Evolutionary conservation across 2,797 vertebrate species (phyloP), one percentile per base, ranked within the genome.

Genomic region (Streptopelia turtur): DNA sequence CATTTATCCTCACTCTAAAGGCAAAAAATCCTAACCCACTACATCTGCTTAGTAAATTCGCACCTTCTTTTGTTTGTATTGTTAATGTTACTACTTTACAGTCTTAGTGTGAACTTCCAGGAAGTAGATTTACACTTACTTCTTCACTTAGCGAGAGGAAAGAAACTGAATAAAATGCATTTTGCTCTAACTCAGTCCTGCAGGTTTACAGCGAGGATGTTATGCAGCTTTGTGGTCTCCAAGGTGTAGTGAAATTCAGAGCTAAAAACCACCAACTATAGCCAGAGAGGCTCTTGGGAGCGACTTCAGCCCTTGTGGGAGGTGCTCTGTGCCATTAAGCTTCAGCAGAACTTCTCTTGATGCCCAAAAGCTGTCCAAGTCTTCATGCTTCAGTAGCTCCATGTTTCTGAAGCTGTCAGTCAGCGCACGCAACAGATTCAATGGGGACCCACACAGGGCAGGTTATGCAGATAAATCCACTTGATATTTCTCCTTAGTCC

Each of bases 371-470:
- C 21, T 72, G 22, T 33, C 49, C 60, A 91, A 52, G 24, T 5
- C 24, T 60, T 56, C 61, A n/a, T 37, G 33, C 25, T 53, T 71
- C 45, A 61, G 41, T 47, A 30, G 12, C 27, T 80, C 16, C 30
- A 2, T 24, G 28, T 47, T 79, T 65, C 64, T 52, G 43, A 64
- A 78, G 27, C 24, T 74, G 37, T 31, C 75, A 56, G 20, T 88
- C 52, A 35, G 21, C 2, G 0, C 1, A 1, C 59, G 39, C n/a
- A 74, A 4, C 0, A 5, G 30, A 59, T 55, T 49, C 47, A 52
- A 2, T 10, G 25, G 37, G 39, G 13, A 76, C 11, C 14, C 41
- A 57, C 24, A 17, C 9, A 55, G 45, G 45, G 17, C 23, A 45
- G 5, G 33, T 55, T 30, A 27, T 4, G 0, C 1, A 3, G 56